These are phyloP conservation scores for Anthoscopus minutus DNA, from an alignment of 2,113 vertebrate genomes.

Conservation along the genomic window DNA sequence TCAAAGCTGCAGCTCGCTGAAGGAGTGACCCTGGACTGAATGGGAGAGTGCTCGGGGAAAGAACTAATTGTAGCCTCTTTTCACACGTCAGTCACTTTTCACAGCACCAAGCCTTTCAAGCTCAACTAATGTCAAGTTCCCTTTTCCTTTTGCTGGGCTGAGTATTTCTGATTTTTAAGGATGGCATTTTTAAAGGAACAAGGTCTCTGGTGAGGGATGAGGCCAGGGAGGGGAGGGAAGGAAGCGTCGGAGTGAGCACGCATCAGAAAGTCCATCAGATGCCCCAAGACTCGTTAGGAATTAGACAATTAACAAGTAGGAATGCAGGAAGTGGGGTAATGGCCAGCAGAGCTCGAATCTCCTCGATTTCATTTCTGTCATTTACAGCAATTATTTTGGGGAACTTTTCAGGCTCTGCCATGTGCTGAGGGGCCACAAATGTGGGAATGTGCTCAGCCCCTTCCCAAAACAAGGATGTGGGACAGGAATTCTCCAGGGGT, in stretches of 20 bases:
- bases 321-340: constrained; percentile 54
- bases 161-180: constrained; percentile 59
- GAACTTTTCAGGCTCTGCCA: background rate
- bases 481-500: rapidly evolving
- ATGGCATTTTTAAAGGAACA: constrained; percentile 59
- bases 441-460: background rate
- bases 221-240: constrained; percentile 21
- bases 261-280: constrained; percentile 33
- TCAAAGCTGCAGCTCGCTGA: constrained; percentile 75
- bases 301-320: constrained; percentile 59
- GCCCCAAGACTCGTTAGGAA: constrained; percentile 45
- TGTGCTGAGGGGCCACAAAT: rapidly evolving
- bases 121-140: constrained; percentile 71
- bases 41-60: constrained; percentile 75
- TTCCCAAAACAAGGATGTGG: rapidly evolving
- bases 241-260: background rate
- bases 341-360: constrained; percentile 37
- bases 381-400: background rate
- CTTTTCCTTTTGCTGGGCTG: constrained; percentile 57
- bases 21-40: constrained; percentile 74
- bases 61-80: constrained; percentile 84
- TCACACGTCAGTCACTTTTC: constrained; percentile 81
- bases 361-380: constrained; percentile 45
- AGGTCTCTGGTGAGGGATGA: constrained; percentile 34
- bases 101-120: constrained; percentile 73